Percentiles rank a stretch among this genome's conserved stretches.
phyloP scores from a whole-genome alignment of 2,797 vertebrate species.

The Hephaestus fuliginosus region DNA sequence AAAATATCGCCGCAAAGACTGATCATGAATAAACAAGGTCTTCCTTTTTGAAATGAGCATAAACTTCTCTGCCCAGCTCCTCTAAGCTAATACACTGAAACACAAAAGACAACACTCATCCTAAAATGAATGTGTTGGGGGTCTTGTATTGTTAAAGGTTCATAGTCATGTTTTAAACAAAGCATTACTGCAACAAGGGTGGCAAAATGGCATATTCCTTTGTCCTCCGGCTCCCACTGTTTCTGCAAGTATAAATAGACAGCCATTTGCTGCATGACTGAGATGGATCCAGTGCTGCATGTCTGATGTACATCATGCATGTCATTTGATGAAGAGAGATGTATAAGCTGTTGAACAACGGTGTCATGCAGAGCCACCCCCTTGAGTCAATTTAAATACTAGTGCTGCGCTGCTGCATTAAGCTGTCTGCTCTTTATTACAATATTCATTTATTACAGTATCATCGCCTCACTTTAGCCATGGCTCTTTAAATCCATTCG shows the following conservation, averaged over 20 bases:
- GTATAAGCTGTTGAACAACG: not conserved
- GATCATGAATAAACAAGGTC: not conserved
- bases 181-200: not conserved
- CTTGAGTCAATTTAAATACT: conserved; percentile 9
- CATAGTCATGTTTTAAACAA: conserved; percentile 15
- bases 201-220: conserved; percentile 4
- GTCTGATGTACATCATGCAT: conserved; percentile 29
- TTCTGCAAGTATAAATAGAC: conserved; percentile 24
- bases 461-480: not conserved
- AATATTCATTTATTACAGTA: conserved; percentile 6
- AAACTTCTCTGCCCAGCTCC: not conserved
- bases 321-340: conserved; percentile 19
- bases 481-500: not conserved
- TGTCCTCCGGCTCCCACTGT: conserved; percentile 15
- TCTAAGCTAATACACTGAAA: not conserved
- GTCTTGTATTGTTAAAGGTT: conserved; percentile 1
- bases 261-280: conserved; percentile 7
- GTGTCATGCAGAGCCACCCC: not conserved
- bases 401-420: not conserved
- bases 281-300: conserved; percentile 2
- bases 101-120: conserved; percentile 2
- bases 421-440: not conserved
- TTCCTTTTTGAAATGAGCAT: not conserved
- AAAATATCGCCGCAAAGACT: not conserved
- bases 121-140: not conserved